These are phyloP conservation scores for Calycopis cecrops DNA, from an alignment of 1,140 invertebrate genomes.

Conservation along the genomic window DNA sequence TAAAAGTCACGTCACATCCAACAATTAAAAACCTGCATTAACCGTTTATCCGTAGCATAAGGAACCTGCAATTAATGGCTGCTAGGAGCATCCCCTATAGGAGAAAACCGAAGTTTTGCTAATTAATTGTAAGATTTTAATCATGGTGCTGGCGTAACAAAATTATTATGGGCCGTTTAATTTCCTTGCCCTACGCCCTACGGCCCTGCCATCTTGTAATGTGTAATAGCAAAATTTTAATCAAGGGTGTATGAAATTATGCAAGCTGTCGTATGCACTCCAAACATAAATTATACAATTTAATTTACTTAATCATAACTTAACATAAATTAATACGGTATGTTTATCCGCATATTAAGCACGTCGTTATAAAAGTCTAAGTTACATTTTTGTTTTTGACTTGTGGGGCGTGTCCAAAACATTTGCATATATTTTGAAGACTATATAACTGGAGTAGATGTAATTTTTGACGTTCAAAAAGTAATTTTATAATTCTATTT, in stretches of 20 bases:
- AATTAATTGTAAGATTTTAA: slow-evolving; percentile 73
- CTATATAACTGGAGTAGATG: no score
- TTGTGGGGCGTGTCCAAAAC: no score
- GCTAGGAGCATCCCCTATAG: slow-evolving; percentile 36
- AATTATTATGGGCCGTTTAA: slow-evolving; percentile 72
- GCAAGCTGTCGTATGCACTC: slow-evolving; percentile 69
- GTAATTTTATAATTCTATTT: no score
- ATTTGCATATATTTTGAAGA: no score
- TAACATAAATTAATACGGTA: slow-evolving; percentile 4
- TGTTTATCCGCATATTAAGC: not conserved
- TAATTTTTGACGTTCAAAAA: no score
- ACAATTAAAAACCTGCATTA: not conserved
- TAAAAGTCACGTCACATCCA: not conserved
- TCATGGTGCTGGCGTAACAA: slow-evolving; percentile 63
- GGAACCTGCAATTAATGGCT: slow-evolving; percentile 32
- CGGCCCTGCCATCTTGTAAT: slow-evolving; percentile 54
- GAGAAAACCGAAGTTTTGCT: slow-evolving; percentile 48
- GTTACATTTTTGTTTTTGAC: no score
- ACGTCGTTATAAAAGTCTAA: not conserved
- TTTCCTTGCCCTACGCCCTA: slow-evolving; percentile 65
- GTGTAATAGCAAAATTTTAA: slow-evolving; percentile 71
- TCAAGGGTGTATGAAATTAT: slow-evolving; percentile 71
- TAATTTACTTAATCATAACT: slow-evolving; percentile 33
- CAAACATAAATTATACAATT: slow-evolving; percentile 57
- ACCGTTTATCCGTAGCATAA: not conserved